Evolutionary conservation across 2,888 invertebrate genomes (phyloP), one percentile per base, ranked within the genome.

Genomic region (Caenorhabditis sp.): DNA sequence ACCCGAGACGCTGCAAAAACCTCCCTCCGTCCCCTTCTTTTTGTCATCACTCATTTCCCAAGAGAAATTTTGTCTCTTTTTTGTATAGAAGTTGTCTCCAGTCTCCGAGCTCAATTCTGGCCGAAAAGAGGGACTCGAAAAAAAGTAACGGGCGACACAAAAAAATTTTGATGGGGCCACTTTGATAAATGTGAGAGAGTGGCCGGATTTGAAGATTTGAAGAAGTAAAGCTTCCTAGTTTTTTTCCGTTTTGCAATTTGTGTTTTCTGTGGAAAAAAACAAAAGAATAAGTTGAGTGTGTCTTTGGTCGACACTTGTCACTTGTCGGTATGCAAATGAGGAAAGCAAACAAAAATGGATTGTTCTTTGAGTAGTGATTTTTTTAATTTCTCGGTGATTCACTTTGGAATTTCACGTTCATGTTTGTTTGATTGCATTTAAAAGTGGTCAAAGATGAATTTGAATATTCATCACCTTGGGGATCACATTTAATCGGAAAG

Each of bases 61-160:
- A 32, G 74, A 74, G 74, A 65, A 60, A 40, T 20, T 58, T 26
- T 26, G 26, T 56, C 28, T 28, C 22, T 51, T 37, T 58, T 65
- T 55, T 55, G 74, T 72, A 72, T 56, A 64, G 62, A 37, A 62
- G 26, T 47, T 40, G 69, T 8, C 28, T 32, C 9, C 32, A n/a
- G 69, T 8, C 28, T 32, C 9, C 32, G 24, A 32, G 55, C 47
- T 47, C 32, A 13, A 35, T 47, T 20, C 26, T 44, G 28, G 51
- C 40, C 6, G 58, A 37, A 24, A 24, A 20, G 26, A 70, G 24
- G 24, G 40, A 35, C 37, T 24, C 53, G 28, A 53, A 68, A 67
- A 72, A 74, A 74, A 74, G 74, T 74, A 74, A 74, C 67, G 74
- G 65, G 74, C 50, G 74, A 74, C 74, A 76, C 44, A 44, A 51